Conservation (phyloP, 2,888 invertebrate genomes). For the Meta bourneti region DNA sequence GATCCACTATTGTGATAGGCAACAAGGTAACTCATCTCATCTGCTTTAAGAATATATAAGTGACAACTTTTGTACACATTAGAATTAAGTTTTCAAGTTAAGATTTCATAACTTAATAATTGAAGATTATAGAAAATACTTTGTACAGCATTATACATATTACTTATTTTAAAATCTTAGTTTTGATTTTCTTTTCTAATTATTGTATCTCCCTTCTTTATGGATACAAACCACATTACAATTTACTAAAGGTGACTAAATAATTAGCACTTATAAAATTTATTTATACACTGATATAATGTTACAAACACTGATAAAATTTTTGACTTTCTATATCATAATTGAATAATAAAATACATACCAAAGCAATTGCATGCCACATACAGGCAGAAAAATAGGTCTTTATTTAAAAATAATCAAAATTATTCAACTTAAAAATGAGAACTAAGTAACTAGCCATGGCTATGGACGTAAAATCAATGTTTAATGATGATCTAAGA, state of each 20-base stretch:
- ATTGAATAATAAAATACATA: background rate
- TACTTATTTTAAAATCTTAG: background rate
- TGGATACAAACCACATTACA: background rate
- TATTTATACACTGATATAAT: background rate
- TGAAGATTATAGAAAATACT: background rate
- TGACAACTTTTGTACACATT: no score
- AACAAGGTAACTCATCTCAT: no score
- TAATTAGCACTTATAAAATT: background rate
- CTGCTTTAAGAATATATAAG: no score
- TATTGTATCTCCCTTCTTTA: background rate
- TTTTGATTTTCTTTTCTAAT: background rate
- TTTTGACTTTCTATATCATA: background rate
- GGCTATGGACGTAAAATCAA: slow-evolving; percentile 66
- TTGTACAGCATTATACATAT: background rate
- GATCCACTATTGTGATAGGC: no score
- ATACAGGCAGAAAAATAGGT: slow-evolving; percentile 40
- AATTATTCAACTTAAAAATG: background rate
- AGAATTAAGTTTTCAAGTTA: no score
- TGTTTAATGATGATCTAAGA: slow-evolving; percentile 72
- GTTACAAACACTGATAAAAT: background rate
- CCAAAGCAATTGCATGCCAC: slow-evolving; percentile 33
- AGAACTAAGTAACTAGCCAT: slow-evolving; percentile 52
- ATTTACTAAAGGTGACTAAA: background rate
- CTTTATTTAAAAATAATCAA: slow-evolving; percentile 18
- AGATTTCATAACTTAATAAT: no score